These are phyloP conservation scores for Mimumesa dahlbomi DNA, from an alignment of 2,888 invertebrate genomes.

Conservation along the genomic window DNA sequence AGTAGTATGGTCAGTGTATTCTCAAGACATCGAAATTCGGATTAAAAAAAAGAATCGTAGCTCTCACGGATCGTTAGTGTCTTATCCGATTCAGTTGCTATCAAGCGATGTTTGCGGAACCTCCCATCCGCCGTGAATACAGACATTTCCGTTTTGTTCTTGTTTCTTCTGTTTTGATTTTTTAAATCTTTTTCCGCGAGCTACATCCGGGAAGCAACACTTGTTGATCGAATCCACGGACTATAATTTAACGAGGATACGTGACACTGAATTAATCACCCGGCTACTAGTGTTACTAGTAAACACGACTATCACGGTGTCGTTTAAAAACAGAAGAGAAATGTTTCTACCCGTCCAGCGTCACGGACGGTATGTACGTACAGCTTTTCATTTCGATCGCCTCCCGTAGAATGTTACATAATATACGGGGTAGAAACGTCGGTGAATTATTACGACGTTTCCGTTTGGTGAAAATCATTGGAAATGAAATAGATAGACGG, in stretches of 20 bases:
- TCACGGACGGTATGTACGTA: conserved; percentile 11
- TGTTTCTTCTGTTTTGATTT: too few relatives aligned
- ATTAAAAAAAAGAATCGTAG: too few relatives aligned
- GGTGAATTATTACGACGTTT: too few relatives aligned
- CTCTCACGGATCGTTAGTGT: conserved; percentile 9
- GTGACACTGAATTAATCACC: conserved; percentile 52
- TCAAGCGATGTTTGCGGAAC: conserved; percentile 29
- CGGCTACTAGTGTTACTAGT: not conserved
- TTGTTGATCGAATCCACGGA: conserved; percentile 54
- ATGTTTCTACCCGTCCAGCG: not conserved
- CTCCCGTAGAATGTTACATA: conserved; percentile 11
- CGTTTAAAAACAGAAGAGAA: conserved; percentile 12
- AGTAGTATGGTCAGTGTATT: too few relatives aligned
- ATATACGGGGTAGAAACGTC: not conserved
- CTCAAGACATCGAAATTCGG: too few relatives aligned
- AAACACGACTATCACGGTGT: conserved; percentile 11
- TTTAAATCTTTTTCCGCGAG: conserved; percentile 8
- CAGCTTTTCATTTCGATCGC: conserved; percentile 14
- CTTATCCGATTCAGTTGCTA: conserved; percentile 21
- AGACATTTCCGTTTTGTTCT: too few relatives aligned
- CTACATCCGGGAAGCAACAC: conserved; percentile 50
- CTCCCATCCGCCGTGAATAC: not conserved
- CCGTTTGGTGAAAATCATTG: too few relatives aligned
- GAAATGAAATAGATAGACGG: too few relatives aligned
- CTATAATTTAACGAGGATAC: conserved; percentile 55